These are phyloP conservation scores for Orthonyx spaldingii DNA, from an alignment of 2,113 vertebrate species.

Conservation along the genomic window DNA sequence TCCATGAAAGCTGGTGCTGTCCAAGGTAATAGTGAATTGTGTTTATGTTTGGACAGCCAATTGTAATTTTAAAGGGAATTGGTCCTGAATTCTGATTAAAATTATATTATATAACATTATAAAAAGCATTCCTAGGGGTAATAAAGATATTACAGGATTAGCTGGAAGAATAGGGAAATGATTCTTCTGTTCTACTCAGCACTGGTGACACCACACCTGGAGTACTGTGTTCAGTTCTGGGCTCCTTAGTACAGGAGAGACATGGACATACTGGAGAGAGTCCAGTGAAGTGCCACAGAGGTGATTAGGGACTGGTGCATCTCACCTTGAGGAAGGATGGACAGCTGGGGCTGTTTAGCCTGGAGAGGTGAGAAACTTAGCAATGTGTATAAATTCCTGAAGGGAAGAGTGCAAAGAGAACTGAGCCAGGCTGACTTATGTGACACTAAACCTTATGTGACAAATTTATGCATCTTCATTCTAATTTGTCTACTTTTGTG, in stretches of 20 bases:
- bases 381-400: background rate
- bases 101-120: background rate
- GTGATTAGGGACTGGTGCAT: no score
- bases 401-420: background rate
- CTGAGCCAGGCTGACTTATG: background rate
- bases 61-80: background rate
- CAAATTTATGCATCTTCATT: background rate
- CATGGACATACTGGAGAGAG: background rate
- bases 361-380: background rate
- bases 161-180: background rate
- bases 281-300: no score
- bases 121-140: background rate
- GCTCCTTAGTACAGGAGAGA: background rate
- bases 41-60: background rate
- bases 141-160: background rate
- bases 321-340: background rate
- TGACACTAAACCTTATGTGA: background rate
- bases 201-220: background rate
- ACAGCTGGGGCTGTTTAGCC: background rate
- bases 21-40: slow-evolving; percentile 7
- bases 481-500: background rate
- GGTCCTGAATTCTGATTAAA: background rate
- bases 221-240: background rate
- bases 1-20: slow-evolving; percentile 3
- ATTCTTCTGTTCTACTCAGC: background rate